Base-by-base conservation (phyloP, 2,888 invertebrate species). In the Athalia cordata region DNA sequence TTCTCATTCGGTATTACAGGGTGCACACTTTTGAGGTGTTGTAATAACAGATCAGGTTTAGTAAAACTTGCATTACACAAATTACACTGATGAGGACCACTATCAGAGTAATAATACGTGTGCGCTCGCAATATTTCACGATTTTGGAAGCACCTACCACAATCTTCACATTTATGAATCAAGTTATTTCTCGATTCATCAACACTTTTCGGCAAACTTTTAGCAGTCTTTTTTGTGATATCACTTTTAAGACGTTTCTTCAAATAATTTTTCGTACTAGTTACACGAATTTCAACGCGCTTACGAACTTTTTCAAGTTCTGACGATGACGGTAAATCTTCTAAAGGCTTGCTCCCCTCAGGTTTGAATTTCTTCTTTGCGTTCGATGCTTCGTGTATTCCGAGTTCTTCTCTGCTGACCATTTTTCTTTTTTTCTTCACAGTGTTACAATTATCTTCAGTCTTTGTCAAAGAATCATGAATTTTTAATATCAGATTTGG, bases 401-500 rank as follows among this genome's bases (percentile, higher is more conserved):
- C 49, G n/a, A 47, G n/a, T 72, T 43, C 7, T 13, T 59, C 13
- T 45, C 9, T 15, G 47, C 29, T 5, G 13, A 9, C 4, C 15
- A 45, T 57, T 47, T 13, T 57, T 47, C 13, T 47, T 2, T 52
- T 59, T 49, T 72, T 59, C 6, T 5, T 4, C 43, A 13, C 3
- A 9, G 0, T 7, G 57, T 47, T 47, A 59, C 11, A 4, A 2
- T 8, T 72, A 43, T 59, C 47, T 47, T 47, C 59, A 9, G 72
- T 47, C 7, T 59, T 7, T 11, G 9, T 72, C 72, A 15, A 47
- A 57, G 59, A 59, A 13, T 72, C 72, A 47, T 47, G 45, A 47
- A 72, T 59, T 72, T 59, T 72, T 72, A 57, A 45, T 15, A 72
- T 47, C 43, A 72, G 57, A 8, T 72, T 57, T 5, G 59, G 59